These are phyloP conservation scores for Chymomyza costata DNA, from an alignment of 1,140 invertebrate species.

Conservation along the genomic window DNA sequence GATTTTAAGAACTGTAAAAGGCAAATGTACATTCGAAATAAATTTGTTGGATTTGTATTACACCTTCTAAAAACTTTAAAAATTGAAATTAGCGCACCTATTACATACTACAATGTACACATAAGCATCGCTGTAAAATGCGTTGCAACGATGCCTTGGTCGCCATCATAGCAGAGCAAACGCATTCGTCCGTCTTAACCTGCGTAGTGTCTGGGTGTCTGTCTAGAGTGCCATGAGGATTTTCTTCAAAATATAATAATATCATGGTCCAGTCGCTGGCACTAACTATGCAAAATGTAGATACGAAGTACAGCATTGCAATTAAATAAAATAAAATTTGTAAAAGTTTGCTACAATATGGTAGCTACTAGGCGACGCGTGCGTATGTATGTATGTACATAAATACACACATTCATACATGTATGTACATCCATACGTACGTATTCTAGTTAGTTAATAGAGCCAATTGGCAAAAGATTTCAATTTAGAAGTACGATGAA, in stretches of 20 bases:
- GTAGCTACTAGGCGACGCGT: neutral
- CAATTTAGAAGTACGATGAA: too few species aligned
- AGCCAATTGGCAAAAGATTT: too few species aligned
- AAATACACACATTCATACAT: conserved; percentile 13
- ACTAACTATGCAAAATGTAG: conserved; percentile 32
- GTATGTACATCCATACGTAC: too few species aligned
- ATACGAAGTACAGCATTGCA: conserved; percentile 61
- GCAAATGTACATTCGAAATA: too few species aligned
- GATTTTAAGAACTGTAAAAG: too few species aligned
- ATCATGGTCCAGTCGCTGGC: conserved; percentile 2
- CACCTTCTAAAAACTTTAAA: conserved; percentile 7
- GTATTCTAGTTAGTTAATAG: too few species aligned
- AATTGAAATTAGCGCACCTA: conserved; percentile 15
- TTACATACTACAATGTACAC: conserved; percentile 19
- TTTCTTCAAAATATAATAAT: too few species aligned
- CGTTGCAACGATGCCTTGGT: conserved; percentile 61
- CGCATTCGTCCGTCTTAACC: neutral
- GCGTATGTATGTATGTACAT: conserved; percentile 24
- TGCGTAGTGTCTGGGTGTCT: conserved; percentile 18
- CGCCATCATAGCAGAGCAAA: conserved; percentile 56
- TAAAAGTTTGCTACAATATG: too few species aligned
- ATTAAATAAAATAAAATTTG: conserved; percentile 21
- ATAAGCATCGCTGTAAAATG: conserved; percentile 51
- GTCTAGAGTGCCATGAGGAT: too few species aligned
- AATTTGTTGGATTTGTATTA: too few species aligned